Conservation (phyloP, 2,113 vertebrate genomes). For the Atractosteus spatula region DNA sequence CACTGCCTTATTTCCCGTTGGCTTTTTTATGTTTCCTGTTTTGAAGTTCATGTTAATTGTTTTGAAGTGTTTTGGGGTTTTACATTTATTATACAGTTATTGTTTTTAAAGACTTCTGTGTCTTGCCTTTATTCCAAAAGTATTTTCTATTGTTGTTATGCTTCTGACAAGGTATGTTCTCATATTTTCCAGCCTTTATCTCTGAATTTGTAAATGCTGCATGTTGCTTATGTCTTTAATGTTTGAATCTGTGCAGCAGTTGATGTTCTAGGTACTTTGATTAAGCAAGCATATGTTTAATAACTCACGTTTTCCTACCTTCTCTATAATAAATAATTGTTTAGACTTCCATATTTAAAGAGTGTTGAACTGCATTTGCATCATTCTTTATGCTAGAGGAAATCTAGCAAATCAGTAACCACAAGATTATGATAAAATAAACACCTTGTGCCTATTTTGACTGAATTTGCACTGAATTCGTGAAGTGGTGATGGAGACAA, state of each 20-base stretch:
- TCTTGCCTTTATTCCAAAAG: too few relatives aligned
- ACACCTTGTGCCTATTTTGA: neutral
- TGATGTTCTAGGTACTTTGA: slow-evolving; percentile 12
- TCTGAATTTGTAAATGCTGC: slow-evolving; percentile 4
- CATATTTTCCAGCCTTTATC: neutral
- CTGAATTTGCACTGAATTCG: neutral
- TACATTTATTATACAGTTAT: slow-evolving; percentile 12
- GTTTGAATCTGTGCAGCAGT: slow-evolving; percentile 8
- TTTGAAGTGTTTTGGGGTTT: slow-evolving; percentile 33
- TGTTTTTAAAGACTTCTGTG: neutral
- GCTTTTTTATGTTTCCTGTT: slow-evolving; percentile 55
- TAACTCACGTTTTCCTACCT: slow-evolving; percentile 3
- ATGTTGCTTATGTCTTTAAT: slow-evolving; percentile 12
- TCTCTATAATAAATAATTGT: slow-evolving; percentile 8
- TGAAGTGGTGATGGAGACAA: too few relatives aligned
- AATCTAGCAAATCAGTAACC: neutral
- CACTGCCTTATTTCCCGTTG: slow-evolving; percentile 39
- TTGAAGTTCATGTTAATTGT: slow-evolving; percentile 36
- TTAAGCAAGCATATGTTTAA: slow-evolving; percentile 23
- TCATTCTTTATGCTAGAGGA: slow-evolving; percentile 1
- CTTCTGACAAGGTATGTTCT: neutral
- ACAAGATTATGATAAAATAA: slow-evolving; percentile 4
- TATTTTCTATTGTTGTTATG: neutral
- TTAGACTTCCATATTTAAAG: slow-evolving; percentile 11
- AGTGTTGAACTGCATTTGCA: neutral